Conservation (phyloP, 2,113 vertebrate species). For the Gallinago media region DNA sequence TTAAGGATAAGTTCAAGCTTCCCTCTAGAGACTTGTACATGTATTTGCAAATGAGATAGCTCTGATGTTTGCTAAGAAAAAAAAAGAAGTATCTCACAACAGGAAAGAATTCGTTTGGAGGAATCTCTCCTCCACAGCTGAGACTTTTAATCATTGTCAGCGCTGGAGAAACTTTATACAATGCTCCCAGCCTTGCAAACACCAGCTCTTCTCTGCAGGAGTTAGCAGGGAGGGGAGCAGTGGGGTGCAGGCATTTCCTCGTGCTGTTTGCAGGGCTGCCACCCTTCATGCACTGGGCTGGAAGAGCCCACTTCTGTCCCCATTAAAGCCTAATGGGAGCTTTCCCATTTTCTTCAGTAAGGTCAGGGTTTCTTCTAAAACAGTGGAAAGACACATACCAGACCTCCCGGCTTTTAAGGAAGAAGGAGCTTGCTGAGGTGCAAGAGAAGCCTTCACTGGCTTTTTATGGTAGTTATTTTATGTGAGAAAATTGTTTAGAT, state of each 20-base stretch:
- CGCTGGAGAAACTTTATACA: not conserved
- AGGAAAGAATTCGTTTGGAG: constrained; percentile 53
- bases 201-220: not conserved
- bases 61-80: constrained; percentile 45
- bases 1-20: constrained; percentile 63
- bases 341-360: not conserved
- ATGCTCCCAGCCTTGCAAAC: not conserved
- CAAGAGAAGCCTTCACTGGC: not conserved
- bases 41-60: constrained; percentile 48
- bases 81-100: constrained; percentile 21
- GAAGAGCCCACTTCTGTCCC: not conserved
- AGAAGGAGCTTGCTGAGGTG: not conserved
- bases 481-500: not conserved
- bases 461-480: not conserved
- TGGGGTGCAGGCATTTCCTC: not conserved
- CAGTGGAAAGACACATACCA: not conserved
- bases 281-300: not conserved
- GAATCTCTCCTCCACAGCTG: not conserved
- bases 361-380: not conserved
- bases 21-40: constrained; percentile 58
- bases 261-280: not conserved
- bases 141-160: constrained; percentile 9
- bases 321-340: not conserved
- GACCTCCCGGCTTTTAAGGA: not conserved
- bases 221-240: not conserved